Conservation (phyloP, 2,888 invertebrate species). For the Trissonchulus sp. region DNA sequence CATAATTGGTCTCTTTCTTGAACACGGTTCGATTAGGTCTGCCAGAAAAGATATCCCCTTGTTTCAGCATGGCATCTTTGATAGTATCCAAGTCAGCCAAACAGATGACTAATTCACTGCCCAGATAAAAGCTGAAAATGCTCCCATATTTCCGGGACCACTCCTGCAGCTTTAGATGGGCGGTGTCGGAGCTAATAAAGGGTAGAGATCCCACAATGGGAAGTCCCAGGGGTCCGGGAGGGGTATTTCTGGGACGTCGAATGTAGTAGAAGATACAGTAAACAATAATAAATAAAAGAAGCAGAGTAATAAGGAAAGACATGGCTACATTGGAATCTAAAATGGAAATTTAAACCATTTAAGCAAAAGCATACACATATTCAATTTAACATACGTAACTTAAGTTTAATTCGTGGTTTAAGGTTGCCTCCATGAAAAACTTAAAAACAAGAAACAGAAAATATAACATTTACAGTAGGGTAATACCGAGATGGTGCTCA, state of each 20-base stretch:
- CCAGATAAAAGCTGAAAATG: conserved; percentile 26
- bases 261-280: neutral
- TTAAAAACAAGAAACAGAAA: neutral
- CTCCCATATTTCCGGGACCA: conserved; percentile 26
- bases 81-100: conserved; percentile 24
- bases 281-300: neutral
- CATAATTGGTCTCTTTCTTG: neutral
- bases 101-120: neutral
- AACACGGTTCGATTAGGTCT: conserved; percentile 6
- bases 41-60: conserved; percentile 23
- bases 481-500: too few relatives aligned
- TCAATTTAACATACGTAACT: too few relatives aligned
- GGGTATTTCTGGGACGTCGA: conserved; percentile 2
- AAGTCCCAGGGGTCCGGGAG: conserved; percentile 18
- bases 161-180: neutral
- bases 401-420: too few relatives aligned
- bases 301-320: too few relatives aligned
- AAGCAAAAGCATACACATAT: too few relatives aligned
- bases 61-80: conserved; percentile 16
- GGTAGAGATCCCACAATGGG: conserved; percentile 26
- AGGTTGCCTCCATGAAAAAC: too few relatives aligned
- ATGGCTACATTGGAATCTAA: too few relatives aligned
- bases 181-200: neutral
- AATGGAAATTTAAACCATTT: too few relatives aligned
- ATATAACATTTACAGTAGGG: too few relatives aligned